phyloP scores from a whole-genome alignment of 2,888 invertebrate genomes.

The Allacma fusca region DNA sequence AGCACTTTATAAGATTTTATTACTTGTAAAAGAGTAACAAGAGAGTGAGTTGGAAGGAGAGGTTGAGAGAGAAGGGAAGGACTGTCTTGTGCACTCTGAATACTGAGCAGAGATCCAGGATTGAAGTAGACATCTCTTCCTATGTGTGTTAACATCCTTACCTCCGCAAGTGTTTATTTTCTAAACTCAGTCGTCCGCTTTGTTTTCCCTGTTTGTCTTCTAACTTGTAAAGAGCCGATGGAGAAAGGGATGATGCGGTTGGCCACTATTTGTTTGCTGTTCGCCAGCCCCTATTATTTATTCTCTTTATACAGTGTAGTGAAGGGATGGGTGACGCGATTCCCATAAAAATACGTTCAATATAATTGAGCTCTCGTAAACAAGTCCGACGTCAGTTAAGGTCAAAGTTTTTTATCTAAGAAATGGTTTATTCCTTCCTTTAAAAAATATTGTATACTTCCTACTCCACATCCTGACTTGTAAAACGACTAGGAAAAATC shows the following conservation, averaged over 20 bases:
- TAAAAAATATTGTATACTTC: too few species aligned
- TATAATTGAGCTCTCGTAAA: constrained; percentile 22
- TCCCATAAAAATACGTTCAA: constrained; percentile 34
- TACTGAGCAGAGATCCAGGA: background rate
- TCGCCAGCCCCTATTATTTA: constrained; percentile 25
- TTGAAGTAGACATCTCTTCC: background rate
- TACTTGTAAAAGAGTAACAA: background rate
- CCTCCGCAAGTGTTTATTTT: too few species aligned
- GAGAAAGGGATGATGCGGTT: constrained; percentile 24
- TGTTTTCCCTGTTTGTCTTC: background rate
- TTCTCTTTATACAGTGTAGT: constrained; percentile 23
- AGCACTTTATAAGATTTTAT: constrained; percentile 4
- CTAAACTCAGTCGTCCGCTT: too few species aligned
- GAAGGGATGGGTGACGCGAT: constrained; percentile 14
- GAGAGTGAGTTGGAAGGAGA: background rate
- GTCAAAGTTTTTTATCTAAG: background rate
- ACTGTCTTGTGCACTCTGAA: background rate
- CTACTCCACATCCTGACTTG: too few species aligned
- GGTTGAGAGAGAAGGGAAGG: constrained; percentile 1
- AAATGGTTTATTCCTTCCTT: too few species aligned
- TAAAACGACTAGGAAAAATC: too few species aligned
- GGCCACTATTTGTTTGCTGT: constrained; percentile 18
- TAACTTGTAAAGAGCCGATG: background rate
- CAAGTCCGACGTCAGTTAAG: background rate
- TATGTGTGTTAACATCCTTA: too few species aligned